Percentiles rank a stretch among this genome's conserved stretches.
phyloP scores from a whole-genome alignment of 64 coral and sea anemone genomes.

The Dendronephthya gigantea region DNA sequence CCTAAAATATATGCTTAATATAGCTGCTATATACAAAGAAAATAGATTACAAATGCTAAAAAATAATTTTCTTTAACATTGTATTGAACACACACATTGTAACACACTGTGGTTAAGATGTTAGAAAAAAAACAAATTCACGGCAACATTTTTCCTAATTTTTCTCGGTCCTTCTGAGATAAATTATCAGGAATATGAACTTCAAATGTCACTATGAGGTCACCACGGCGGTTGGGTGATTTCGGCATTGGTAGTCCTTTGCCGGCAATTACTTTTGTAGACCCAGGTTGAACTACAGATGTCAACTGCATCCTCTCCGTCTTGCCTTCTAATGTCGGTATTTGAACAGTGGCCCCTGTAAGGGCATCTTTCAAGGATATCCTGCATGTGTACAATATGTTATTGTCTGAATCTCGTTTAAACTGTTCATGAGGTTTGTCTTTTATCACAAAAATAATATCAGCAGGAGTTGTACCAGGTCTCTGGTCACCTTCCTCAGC shows the following conservation, averaged over 20 bases:
- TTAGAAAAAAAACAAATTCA: not conserved
- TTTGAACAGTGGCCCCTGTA: conserved; percentile 54
- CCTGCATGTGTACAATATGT: conserved; percentile 56
- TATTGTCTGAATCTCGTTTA: conserved; percentile 78
- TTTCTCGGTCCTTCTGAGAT: conserved; percentile 22
- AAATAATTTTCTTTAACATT: too few relatives aligned
- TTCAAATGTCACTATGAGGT: conserved; percentile 82
- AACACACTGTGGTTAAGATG: not conserved
- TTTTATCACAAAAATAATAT: conserved; percentile 80
- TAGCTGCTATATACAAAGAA: too few relatives aligned
- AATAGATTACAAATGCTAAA: too few relatives aligned
- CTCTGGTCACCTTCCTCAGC: conserved; percentile 85
- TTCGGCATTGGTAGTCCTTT: conserved; percentile 87
- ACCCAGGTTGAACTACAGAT: conserved; percentile 52
- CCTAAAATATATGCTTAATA: too few relatives aligned
- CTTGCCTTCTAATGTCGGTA: conserved; percentile 63
- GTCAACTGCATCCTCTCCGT: conserved; percentile 61
- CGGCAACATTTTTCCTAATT: conserved; percentile 44
- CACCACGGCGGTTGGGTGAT: conserved; percentile 52
- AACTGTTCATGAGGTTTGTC: conserved; percentile 78
- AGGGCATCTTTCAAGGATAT: conserved; percentile 74
- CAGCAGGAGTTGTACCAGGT: conserved; percentile 73
- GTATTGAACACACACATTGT: too few relatives aligned
- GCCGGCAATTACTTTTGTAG: conserved; percentile 64
- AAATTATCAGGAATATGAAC: conserved; percentile 61